A percentile compares a stretch with the other conserved stretches of the same genome.
Conservation (phyloP, 1,140 invertebrate species). For the Drosophila orena region DNA sequence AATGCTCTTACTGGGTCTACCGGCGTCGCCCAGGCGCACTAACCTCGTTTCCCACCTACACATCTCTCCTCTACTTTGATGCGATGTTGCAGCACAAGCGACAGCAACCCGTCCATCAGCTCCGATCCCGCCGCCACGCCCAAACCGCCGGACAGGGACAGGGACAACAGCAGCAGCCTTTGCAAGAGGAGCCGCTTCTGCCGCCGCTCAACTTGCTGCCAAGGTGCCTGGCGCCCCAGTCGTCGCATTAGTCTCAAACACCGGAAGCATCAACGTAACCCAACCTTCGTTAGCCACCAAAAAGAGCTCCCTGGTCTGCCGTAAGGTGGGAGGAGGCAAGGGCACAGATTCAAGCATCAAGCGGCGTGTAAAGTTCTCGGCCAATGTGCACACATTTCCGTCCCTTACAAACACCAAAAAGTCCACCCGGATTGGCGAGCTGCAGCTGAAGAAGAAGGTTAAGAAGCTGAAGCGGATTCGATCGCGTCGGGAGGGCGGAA, state of each 20-base stretch:
- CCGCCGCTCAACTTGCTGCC: slow-evolving; percentile 19
- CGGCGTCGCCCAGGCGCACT: slow-evolving; percentile 41
- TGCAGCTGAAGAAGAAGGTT: slow-evolving; percentile 46
- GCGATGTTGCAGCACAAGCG: slow-evolving; percentile 28
- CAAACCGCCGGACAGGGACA: slow-evolving; percentile 10
- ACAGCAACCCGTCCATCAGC: background rate
- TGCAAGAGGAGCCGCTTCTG: background rate
- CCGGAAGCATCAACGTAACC: background rate
- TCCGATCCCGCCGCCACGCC: slow-evolving; percentile 12
- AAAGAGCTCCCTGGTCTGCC: slow-evolving; percentile 53
- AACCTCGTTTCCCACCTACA: slow-evolving; percentile 56
- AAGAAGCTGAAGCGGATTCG: slow-evolving; percentile 59
- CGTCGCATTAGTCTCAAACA: background rate
- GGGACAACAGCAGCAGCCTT: background rate
- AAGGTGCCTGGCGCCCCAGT: slow-evolving; percentile 21
- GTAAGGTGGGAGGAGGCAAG: slow-evolving; percentile 40
- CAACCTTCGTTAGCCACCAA: slow-evolving; percentile 8
- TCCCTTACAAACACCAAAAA: slow-evolving; percentile 32
- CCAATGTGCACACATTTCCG: slow-evolving; percentile 52
- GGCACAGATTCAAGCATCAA: slow-evolving; percentile 10
- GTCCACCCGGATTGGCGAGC: slow-evolving; percentile 46
- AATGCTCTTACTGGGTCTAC: slow-evolving; percentile 22
- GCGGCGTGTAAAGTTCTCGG: slow-evolving; percentile 66
- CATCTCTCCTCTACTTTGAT: slow-evolving; percentile 30
- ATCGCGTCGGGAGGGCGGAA: slow-evolving; percentile 22